A percentile compares a stretch with the other conserved stretches of the same genome.
phyloP scores from a whole-genome alignment of 1,140 invertebrate species.

The Xylocopa sonorina region DNA sequence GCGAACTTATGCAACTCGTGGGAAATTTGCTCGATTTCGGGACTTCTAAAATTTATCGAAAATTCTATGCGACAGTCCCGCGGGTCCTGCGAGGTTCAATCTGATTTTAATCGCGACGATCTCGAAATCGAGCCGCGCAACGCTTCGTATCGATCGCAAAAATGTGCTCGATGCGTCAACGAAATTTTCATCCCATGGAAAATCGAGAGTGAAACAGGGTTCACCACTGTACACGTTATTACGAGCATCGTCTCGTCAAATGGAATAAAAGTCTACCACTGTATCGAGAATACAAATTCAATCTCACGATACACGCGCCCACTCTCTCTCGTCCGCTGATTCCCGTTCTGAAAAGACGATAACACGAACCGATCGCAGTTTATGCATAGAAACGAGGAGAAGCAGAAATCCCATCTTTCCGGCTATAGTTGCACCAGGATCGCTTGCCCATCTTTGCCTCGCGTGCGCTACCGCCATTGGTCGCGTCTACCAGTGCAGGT shows the following conservation, averaged over 20 bases:
- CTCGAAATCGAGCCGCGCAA: too few species aligned
- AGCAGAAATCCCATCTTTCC: conserved; percentile 56
- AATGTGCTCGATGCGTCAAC: too few species aligned
- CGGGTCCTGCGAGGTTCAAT: too few species aligned
- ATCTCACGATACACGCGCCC: not conserved
- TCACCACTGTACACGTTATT: too few species aligned
- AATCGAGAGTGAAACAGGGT: too few species aligned
- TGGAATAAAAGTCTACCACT: too few species aligned
- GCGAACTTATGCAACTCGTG: too few species aligned
- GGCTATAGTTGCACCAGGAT: conserved; percentile 19
- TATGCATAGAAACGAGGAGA: conserved; percentile 62
- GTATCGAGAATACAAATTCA: not conserved
- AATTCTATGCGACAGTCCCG: not conserved
- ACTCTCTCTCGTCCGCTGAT: not conserved
- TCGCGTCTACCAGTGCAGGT: not conserved
- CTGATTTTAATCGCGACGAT: too few species aligned
- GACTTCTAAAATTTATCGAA: not conserved
- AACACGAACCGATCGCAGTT: conserved; percentile 41
- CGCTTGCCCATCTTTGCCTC: conserved; percentile 11
- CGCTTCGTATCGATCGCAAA: too few species aligned
- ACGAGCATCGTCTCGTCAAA: too few species aligned
- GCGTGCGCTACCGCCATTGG: conserved; percentile 37
- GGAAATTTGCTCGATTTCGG: too few species aligned
- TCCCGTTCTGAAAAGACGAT: conserved; percentile 18
- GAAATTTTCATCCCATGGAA: too few species aligned